Conservation (phyloP, 2,888 invertebrate genomes). For the Stenodema calcarata region DNA sequence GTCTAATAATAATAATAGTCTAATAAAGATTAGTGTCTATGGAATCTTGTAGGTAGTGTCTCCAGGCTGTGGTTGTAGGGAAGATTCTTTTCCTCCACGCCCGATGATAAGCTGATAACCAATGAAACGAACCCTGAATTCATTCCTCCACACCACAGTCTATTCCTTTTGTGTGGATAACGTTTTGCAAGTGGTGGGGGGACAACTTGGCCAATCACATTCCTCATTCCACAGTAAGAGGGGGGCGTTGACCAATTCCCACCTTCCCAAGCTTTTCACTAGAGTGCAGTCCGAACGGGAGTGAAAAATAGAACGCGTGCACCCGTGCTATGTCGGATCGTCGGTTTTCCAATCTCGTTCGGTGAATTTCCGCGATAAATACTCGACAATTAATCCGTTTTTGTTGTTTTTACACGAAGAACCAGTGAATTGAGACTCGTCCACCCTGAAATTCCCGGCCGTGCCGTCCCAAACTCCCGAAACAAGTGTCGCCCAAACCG, state of each 20-base stretch:
- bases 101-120: too few species aligned
- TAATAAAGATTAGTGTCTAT: too few species aligned
- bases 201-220: neutral
- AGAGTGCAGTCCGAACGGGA: neutral
- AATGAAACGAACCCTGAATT: too few species aligned
- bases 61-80: too few species aligned
- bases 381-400: neutral
- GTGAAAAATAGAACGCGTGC: neutral
- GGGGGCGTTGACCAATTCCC: neutral
- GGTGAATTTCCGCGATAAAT: neutral
- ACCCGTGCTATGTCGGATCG: slow-evolving; percentile 8
- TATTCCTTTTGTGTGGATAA: neutral
- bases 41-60: too few species aligned
- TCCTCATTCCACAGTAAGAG: neutral
- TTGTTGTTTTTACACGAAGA: neutral
- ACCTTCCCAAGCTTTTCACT: neutral
- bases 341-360: neutral
- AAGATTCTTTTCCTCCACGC: too few species aligned
- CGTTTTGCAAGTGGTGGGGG: neutral
- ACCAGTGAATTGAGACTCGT: neutral
- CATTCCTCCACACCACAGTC: neutral
- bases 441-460: neutral
- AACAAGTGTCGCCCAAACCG: neutral
- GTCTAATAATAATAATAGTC: too few species aligned
- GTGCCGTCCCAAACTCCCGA: neutral